Evolutionary conservation across 1,140 invertebrate species (phyloP).

Genomic region (Acromyrmex charruanus): DNA sequence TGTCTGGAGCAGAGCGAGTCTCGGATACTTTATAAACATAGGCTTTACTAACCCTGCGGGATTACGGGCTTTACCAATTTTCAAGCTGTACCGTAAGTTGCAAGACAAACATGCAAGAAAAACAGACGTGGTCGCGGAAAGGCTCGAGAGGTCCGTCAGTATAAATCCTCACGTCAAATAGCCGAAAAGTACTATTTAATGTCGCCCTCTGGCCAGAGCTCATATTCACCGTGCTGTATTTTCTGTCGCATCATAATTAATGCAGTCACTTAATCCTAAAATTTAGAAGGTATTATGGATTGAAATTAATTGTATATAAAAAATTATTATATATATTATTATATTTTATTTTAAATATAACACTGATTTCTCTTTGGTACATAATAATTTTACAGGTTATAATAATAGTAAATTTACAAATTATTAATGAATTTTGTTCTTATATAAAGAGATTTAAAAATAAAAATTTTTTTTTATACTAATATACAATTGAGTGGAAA

Average conservation of each 20-base stretch:
- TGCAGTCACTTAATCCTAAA: not conserved
- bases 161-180: slow-evolving; percentile 57
- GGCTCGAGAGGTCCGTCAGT: slow-evolving; percentile 2
- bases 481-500: not conserved
- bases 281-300: not conserved
- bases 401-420: not conserved
- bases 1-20: slow-evolving; percentile 43
- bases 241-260: not conserved
- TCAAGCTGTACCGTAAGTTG: slow-evolving; percentile 51
- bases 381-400: not conserved
- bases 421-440: not conserved
- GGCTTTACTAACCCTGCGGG: slow-evolving; percentile 51
- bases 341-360: not conserved
- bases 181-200: slow-evolving; percentile 48
- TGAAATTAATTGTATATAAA: not conserved
- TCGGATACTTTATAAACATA: slow-evolving; percentile 61
- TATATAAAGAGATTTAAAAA: not conserved
- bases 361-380: not conserved
- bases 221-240: not conserved
- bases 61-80: slow-evolving; percentile 57
- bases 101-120: slow-evolving; percentile 51
- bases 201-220: slow-evolving; percentile 4
- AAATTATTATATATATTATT: no score
- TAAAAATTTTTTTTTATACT: not conserved
- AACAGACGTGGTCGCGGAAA: slow-evolving; percentile 39